These are phyloP conservation scores for Orbicella faveolata DNA, from an alignment of 64 coral and sea anemone genomes.

Conservation along the genomic window DNA sequence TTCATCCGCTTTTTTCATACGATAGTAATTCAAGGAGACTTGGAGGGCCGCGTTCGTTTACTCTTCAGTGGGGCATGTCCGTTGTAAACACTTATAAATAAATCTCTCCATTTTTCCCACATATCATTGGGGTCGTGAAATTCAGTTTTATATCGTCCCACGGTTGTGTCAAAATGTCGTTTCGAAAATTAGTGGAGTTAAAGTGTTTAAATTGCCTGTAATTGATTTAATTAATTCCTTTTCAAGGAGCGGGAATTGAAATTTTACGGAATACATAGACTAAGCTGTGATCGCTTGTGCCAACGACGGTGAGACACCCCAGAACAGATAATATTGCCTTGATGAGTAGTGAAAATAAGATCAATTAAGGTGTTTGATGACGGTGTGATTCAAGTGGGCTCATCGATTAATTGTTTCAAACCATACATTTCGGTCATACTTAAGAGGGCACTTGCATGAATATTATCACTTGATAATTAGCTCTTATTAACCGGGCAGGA, in stretches of 20 bases:
- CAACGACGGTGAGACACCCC: background rate
- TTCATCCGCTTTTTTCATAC: no score
- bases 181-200: no score
- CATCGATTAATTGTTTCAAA: background rate
- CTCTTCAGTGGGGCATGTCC: slow-evolving; percentile 20
- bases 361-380: slow-evolving; percentile 25
- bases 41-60: background rate
- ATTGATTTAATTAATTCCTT: slow-evolving; percentile 2
- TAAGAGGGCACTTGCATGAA: background rate
- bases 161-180: no score
- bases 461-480: no score
- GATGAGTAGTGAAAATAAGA: background rate
- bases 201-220: background rate
- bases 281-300: slow-evolving; percentile 21
- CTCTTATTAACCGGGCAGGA: no score
- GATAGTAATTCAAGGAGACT: background rate
- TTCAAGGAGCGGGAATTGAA: slow-evolving; percentile 3
- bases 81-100: background rate
- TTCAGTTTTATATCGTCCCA: no score
- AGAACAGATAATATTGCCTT: background rate
- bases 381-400: slow-evolving; percentile 26
- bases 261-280: slow-evolving; percentile 7
- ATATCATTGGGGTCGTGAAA: no score
- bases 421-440: no score
- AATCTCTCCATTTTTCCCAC: no score